Percentiles rank a stretch among this genome's conserved stretches.
These are phyloP conservation scores for Tachysurus fulvidraco DNA, from an alignment of 2,113 vertebrate species.

Conservation along the genomic window DNA sequence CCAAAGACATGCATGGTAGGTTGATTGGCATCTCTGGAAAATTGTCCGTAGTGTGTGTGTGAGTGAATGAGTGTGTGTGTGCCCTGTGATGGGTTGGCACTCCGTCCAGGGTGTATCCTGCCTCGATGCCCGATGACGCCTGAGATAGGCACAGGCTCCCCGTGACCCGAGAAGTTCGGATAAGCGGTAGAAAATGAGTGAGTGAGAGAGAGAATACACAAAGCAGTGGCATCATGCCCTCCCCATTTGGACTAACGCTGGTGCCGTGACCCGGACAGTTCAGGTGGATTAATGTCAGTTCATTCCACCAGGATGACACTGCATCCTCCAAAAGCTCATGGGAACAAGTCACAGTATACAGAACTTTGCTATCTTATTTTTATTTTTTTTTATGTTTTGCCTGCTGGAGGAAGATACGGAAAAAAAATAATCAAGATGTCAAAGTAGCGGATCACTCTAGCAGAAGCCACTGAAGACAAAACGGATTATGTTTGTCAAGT, in stretches of 20 bases:
- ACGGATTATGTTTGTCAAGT: slow-evolving; percentile 29
- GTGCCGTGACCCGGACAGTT: neutral
- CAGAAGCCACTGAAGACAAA: neutral
- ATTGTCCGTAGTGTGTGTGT: no score
- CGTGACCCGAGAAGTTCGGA: no score
- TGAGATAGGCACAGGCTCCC: no score
- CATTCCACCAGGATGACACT: neutral
- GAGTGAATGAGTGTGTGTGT: no score
- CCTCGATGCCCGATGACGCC: no score
- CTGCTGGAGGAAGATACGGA: neutral
- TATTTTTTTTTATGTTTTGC: neutral
- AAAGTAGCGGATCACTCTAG: slow-evolving; percentile 17
- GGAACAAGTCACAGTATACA: neutral
- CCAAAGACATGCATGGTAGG: no score
- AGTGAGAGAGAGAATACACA: no score
- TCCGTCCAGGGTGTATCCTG: no score
- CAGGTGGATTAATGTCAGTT: neutral
- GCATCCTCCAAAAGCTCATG: neutral
- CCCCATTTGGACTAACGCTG: neutral
- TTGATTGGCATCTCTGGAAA: no score
- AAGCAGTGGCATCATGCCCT: neutral
- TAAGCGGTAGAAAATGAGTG: no score
- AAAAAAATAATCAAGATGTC: slow-evolving; percentile 3
- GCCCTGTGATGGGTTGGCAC: no score
- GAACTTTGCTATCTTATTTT: neutral